Conservation (phyloP, 2,113 vertebrate genomes). For the Meles meles region DNA sequence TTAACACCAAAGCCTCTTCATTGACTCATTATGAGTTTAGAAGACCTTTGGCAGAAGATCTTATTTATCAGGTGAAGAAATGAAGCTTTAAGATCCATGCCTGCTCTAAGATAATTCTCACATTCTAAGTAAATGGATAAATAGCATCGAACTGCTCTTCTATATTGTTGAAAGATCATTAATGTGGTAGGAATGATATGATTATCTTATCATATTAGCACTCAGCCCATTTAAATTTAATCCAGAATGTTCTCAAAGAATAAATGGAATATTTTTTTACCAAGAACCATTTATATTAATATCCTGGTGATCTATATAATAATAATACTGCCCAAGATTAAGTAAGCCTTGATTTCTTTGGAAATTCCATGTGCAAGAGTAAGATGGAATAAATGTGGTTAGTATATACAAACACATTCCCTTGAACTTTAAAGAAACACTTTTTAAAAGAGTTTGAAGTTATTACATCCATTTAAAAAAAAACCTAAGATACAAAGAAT, state of each 20-base stretch:
- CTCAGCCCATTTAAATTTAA: background rate
- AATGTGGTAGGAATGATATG: background rate
- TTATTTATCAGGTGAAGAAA: background rate
- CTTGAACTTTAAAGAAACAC: background rate
- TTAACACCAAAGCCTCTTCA: background rate
- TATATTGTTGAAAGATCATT: background rate
- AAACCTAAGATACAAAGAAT: background rate
- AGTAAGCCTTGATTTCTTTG: background rate
- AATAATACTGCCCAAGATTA: background rate
- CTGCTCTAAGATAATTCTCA: background rate
- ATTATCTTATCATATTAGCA: background rate
- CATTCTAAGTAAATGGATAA: background rate
- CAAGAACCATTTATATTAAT: background rate
- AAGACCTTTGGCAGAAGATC: background rate
- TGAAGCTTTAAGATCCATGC: background rate
- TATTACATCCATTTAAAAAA: background rate
- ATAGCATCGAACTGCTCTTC: background rate
- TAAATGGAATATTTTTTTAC: background rate
- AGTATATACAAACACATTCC: background rate
- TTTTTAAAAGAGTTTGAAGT: background rate
- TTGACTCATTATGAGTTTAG: background rate
- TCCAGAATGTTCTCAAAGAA: slow-evolving; percentile 1
- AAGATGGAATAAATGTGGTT: background rate
- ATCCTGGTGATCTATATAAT: background rate
- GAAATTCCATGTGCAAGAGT: background rate